Evolutionary conservation across 2,797 vertebrate species (phyloP).

Genomic region (Falco novaeseelandiae): DNA sequence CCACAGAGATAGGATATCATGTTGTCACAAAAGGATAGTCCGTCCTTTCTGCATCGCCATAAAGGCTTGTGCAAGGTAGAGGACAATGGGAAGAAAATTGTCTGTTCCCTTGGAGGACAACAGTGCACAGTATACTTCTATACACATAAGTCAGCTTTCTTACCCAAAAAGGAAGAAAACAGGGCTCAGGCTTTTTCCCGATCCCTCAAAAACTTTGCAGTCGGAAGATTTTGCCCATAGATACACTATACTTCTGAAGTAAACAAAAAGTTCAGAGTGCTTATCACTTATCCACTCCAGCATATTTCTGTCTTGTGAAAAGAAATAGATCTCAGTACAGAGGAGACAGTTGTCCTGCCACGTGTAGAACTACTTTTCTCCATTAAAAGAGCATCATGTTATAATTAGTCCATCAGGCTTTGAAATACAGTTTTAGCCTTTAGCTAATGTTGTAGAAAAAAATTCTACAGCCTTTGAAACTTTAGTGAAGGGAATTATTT

Average conservation of each 20-base stretch:
- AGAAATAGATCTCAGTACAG: not conserved
- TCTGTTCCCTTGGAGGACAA: not conserved
- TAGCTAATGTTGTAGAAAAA: not conserved
- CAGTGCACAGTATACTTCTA: not conserved
- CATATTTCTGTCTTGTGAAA: not conserved
- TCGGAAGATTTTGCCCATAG: not conserved
- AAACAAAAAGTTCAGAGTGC: not conserved
- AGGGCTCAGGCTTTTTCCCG: not conserved
- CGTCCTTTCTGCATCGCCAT: not conserved
- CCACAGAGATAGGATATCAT: not conserved
- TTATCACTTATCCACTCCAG: not conserved
- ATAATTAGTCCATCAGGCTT: not conserved
- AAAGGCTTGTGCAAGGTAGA: not conserved
- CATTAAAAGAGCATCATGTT: not conserved
- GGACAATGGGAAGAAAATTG: not conserved
- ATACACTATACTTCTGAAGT: not conserved
- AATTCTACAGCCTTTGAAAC: not conserved
- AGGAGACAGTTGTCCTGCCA: not conserved
- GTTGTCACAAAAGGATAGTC: not conserved
- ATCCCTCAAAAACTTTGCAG: not conserved
- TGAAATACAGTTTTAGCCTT: not conserved
- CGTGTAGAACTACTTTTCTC: not conserved
- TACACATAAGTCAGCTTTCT: not conserved
- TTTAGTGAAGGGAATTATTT: not conserved
- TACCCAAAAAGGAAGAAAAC: not conserved